phyloP scores from a whole-genome alignment of 1,140 invertebrate genomes.

The Contarinia nasturtii region DNA sequence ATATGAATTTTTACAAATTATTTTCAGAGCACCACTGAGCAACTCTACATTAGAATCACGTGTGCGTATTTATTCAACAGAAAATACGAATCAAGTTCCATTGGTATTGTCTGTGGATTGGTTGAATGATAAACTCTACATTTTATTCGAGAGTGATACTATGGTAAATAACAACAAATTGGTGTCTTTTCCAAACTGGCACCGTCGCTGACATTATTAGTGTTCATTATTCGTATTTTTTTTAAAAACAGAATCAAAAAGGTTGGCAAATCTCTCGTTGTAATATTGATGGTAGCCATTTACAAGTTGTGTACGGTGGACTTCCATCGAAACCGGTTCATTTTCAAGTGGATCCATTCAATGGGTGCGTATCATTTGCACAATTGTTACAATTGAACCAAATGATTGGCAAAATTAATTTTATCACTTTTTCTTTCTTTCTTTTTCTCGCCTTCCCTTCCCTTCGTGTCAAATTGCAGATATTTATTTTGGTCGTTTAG shows the following conservation, averaged over 20 bases:
- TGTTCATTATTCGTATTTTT: constrained; percentile 6
- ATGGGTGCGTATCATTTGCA: constrained; percentile 40
- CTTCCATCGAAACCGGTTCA: constrained; percentile 45
- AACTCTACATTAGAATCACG: background rate
- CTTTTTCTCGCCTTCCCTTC: background rate
- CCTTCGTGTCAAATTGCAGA: constrained; percentile 22
- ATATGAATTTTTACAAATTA: too few relatives aligned
- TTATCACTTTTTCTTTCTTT: background rate
- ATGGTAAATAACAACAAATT: too few relatives aligned
- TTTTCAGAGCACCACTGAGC: background rate
- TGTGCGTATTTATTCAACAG: background rate
- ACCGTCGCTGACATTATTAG: too few relatives aligned
- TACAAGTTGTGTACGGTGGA: constrained; percentile 43
- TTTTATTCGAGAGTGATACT: constrained; percentile 38
- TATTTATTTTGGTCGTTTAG: constrained; percentile 63
- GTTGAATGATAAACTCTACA: constrained; percentile 64
- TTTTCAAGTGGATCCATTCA: constrained; percentile 78
- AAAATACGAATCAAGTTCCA: constrained; percentile 15
- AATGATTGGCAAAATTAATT: background rate
- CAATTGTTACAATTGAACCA: too few relatives aligned
- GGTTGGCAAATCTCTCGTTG: constrained; percentile 56
- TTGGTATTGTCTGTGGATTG: constrained; percentile 65
- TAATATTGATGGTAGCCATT: constrained; percentile 44
- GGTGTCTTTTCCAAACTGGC: too few relatives aligned
- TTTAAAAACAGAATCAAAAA: constrained; percentile 4